Base-by-base conservation (phyloP, 2,888 invertebrate genomes). In the Loripinus fragilis region DNA sequence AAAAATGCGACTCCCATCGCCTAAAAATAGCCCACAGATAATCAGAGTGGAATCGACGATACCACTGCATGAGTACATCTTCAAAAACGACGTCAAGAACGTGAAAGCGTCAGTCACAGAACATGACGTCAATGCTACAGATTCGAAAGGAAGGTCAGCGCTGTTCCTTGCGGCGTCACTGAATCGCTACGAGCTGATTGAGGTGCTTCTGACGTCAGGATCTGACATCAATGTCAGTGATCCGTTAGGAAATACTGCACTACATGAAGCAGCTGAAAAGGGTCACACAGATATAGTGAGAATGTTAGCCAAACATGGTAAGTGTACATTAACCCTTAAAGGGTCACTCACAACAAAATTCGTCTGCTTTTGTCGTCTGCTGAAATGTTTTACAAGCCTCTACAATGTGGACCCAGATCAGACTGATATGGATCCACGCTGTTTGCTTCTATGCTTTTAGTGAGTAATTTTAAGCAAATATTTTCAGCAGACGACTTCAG, bases 191-290 rank as follows among this genome's bases (percentile, higher is more conserved):
- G 86, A 86, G 33, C 71, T 81, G 0, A 79, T 83, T 5, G 71
- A 73, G 1, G 78, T 79, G 42, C 48, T 86, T 10, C 28, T 86
- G 45, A 55, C 78, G n/a, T 78, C 86, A 20, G 85, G 86, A 48
- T 83, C 85, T 72, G 66, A 72, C 55, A 67, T 81, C 1, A 81
- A 83, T 38, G 74, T 81, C 41, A 33, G 7, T n/a, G 83, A 86
- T 69, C 41, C 74, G 15, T 64, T 78, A 25, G 79, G 86, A 10
- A 79, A 82, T 48, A 85, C 82, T n/a, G 80, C 86, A 0, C 71
- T 86, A 2, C 86, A 86, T 41, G 86, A 85, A 65, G 82, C 86
- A 1, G 81, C 83, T 15, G 85, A 80, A 28, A 76, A 68, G 28
- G 81, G 85, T 0, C 77, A 84, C 52, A 50, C 82, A 33, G 85